Evolutionary conservation across 2,797 vertebrate genomes (phyloP).

Genomic region (Danio kyathit): DNA sequence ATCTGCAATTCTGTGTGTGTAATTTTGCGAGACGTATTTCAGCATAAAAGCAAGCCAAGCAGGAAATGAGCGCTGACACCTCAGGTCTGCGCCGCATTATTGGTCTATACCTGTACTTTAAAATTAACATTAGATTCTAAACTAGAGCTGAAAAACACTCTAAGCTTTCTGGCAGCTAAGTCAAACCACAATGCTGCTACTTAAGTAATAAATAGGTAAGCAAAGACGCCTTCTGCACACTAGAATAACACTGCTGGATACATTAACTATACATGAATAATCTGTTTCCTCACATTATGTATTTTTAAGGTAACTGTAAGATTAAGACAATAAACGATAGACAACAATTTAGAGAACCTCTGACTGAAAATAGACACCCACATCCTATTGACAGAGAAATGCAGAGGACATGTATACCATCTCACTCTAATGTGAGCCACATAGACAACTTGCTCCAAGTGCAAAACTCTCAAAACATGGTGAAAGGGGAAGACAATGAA

Average conservation of each 20-base stretch:
- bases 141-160: conserved; percentile 4
- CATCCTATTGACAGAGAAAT: conserved; percentile 35
- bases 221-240: conserved; percentile 1
- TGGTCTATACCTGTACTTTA: not conserved
- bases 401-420: conserved; percentile 24
- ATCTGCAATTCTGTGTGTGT: conserved; percentile 34
- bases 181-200: not conserved
- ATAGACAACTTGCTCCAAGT: conserved; percentile 17
- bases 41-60: conserved; percentile 45
- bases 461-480: conserved; percentile 21
- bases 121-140: conserved; percentile 20
- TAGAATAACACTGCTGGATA: not conserved
- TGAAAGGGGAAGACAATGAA: conserved; percentile 10
- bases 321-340: not conserved
- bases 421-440: conserved; percentile 40
- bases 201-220: not conserved
- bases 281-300: not conserved
- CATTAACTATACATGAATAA: not conserved
- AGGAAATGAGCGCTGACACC: conserved; percentile 54
- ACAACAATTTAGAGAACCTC: conserved; percentile 35
- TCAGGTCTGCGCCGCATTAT: not conserved
- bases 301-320: not conserved
- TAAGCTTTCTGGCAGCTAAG: not conserved
- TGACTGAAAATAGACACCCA: conserved; percentile 23
- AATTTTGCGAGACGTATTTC: conserved; percentile 39